Conservation (phyloP, 2,888 invertebrate genomes). For the Punctoribates punctum region DNA sequence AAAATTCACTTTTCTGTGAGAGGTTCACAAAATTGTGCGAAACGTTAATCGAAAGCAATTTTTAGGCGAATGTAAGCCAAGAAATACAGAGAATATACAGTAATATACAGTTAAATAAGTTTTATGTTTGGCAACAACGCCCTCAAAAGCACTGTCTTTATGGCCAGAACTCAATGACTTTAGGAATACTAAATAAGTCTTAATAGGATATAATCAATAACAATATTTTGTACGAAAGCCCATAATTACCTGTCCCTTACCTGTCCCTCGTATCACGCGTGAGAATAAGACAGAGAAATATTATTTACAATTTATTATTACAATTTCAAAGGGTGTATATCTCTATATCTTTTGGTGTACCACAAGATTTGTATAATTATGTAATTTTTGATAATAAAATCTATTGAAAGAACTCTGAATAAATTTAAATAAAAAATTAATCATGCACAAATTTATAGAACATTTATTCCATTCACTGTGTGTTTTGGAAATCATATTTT, state of each 20-base stretch:
- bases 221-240: neutral
- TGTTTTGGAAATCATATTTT: too few species aligned
- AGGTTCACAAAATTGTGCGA: neutral
- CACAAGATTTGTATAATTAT: conserved; percentile 10
- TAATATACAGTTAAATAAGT: neutral
- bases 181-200: neutral
- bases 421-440: conserved; percentile 2
- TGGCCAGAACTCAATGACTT: neutral
- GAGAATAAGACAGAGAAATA: conserved; percentile 4
- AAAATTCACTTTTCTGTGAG: neutral
- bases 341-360: neutral
- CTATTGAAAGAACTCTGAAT: neutral
- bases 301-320: conserved; percentile 3
- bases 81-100: neutral
- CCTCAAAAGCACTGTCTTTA: conserved; percentile 3
- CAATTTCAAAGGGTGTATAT: conserved; percentile 3
- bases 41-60: neutral
- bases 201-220: conserved; percentile 9
- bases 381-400: conserved; percentile 14
- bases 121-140: conserved; percentile 9
- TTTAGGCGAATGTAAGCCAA: neutral
- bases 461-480: too few species aligned
- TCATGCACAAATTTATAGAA: too few species aligned
- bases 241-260: conserved; percentile 9
- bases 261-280: neutral